Base-by-base conservation (phyloP, 2,113 vertebrate species). In the Ameiurus melas region DNA sequence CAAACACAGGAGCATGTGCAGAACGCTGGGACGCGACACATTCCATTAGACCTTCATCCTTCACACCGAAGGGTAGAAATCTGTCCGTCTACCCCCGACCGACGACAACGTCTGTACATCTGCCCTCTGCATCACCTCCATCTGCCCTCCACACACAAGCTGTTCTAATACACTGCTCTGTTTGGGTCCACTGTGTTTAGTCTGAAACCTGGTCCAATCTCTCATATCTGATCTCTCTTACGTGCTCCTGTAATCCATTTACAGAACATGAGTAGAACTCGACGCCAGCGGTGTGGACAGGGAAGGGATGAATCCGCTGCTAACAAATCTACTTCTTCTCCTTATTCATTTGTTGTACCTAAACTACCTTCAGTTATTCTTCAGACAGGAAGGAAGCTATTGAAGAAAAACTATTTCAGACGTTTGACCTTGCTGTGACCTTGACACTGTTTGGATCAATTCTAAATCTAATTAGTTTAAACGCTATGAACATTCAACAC, bases 101-200 rank as follows among this genome's bases (percentile, higher is more conserved):
- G 86, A 92, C 90, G 85, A 83, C 89, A 93, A 86, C 91, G 92
- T 68, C 58, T 68, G 88, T 84, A 64, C n/a, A n/a, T n/a, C n/a
- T n/a, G n/a, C n/a, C n/a, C 81, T 89, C 14, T 64, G 78, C 51
- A 89, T 75, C 90, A 82, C 84, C 86, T 92, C 92, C 93, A 93
- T 92, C 91, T 94, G 93, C 91, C 85, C 78, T 43, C 33, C 36
- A 3, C 73, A 89, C 86, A 92, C 62, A 87, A n/a, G n/a, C 87
- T 51, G 60, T 80, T 83, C 83, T 79, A 57, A 85, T 51, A 86
- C 83, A 75, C 58, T 78, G 85, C 90, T 90, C 53, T 33, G 27
- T 53, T 51, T 85, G 58, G 43, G 60, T 33, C 51, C 30, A 25
- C 55, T 87, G 36, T n/a, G 43, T 82, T 62, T 79, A 36, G 17